Percentiles rank a stretch among this genome's conserved stretches.
Conservation (phyloP, 2,888 invertebrate species). For the Epsilonema sp. region DNA sequence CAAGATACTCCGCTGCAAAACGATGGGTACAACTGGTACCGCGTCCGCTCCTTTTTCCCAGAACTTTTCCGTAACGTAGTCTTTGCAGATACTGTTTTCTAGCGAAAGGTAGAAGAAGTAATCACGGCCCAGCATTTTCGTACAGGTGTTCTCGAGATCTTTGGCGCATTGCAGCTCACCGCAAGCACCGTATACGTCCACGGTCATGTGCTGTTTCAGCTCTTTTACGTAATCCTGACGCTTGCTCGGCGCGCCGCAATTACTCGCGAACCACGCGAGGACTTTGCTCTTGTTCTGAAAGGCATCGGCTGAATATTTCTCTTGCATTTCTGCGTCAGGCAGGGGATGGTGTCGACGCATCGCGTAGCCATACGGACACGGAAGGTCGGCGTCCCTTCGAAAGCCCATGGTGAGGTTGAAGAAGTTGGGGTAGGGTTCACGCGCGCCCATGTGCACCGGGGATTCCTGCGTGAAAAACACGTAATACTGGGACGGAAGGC, state of each 20-base stretch:
- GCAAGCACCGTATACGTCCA: conserved; percentile 24
- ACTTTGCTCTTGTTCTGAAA: not conserved
- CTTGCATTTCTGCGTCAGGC: too few relatives aligned
- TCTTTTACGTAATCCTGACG: not conserved
- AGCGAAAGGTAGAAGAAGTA: conserved; percentile 11
- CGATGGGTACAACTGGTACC: conserved; percentile 7
- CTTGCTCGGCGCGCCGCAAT: conserved; percentile 1
- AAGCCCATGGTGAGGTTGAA: conserved; percentile 2
- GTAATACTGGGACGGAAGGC: not conserved
- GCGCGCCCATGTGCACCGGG: not conserved
- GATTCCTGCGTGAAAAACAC: not conserved
- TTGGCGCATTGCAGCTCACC: conserved; percentile 17
- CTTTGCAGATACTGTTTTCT: conserved; percentile 26
- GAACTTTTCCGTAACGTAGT: conserved; percentile 27
- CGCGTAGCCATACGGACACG: conserved; percentile 2
- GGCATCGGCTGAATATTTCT: not conserved
- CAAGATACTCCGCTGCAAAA: conserved; percentile 14
- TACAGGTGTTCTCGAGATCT: not conserved
- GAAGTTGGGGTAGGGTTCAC: not conserved
- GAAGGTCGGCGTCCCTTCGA: conserved; percentile 2
- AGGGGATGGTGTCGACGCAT: not conserved
- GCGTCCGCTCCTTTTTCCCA: conserved; percentile 13
- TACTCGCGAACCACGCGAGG: conserved; percentile 4
- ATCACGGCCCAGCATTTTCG: not conserved
- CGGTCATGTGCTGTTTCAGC: not conserved